Base-by-base conservation (phyloP, 2,797 vertebrate species). In the Sparus aurata region DNA sequence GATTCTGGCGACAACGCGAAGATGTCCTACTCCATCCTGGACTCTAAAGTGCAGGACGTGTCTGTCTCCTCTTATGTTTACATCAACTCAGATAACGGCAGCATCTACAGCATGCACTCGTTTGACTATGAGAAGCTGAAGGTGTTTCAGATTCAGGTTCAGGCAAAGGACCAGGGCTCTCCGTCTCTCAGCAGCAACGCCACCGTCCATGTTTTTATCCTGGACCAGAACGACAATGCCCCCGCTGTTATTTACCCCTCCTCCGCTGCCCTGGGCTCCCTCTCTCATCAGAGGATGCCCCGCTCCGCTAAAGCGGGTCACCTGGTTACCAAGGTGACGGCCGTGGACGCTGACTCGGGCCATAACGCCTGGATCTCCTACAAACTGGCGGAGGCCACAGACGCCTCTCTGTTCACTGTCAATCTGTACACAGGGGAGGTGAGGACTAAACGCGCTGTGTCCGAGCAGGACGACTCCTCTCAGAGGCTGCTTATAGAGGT, bases 41-140 rank as follows among this genome's bases (percentile, higher is more conserved):
- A 95, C 60, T 94, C 79, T 0, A 93, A 92, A 52, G 79, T 91
- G 30, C 92, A 95, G 52, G 95, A 95, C 46, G 70, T 93, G 1
- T 94, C 95, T 4, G 85, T 94, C 54, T 96, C 95, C 0, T 91
- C 95, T 5, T 96, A 95, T 73, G 93, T 96, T 61, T 96, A 95
- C 52, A 95, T 96, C 8, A 96, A 96, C 72, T 93, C 95, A 34
- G 94, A 96, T 30, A 97, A 97, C 0, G 96, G 96, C 68, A 96
- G 93, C 72, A 93, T 97, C 75, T 96, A 95, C 77, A 95, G 94
- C 0, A 83, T 95, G 90, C 85, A 91, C 65, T 91, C 95, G 12
- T 96, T 95, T 73, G 92, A 96, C 68, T 95, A 95, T 75, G 94
- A 96, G 73, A 94, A 94, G 85, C 59, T 93, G 16, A 89, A 91